Conservation (phyloP, 37 sponge, comb jelly and placozoan genomes). For the Spongilla lacustris region DNA sequence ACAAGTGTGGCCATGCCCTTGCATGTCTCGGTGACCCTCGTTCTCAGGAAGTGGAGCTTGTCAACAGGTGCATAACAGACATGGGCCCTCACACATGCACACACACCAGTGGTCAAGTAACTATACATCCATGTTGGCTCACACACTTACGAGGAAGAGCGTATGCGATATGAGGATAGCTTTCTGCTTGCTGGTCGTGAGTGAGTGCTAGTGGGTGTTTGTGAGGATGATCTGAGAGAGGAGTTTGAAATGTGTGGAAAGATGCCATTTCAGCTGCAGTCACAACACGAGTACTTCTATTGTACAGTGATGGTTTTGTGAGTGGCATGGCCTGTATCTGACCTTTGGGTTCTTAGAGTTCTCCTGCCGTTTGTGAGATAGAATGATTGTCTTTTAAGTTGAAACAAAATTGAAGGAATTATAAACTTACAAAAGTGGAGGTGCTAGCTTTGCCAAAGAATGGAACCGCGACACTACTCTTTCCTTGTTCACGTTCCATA, state of each 20-base stretch:
- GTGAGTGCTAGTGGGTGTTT: neutral
- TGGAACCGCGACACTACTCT: constrained; percentile 66
- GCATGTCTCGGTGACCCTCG: constrained; percentile 34
- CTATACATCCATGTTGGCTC: too few species aligned
- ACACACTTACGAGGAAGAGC: constrained; percentile 41
- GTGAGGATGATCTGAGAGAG: neutral
- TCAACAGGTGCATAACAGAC: constrained; percentile 80
- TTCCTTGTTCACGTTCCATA: constrained; percentile 94
- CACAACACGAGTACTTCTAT: too few species aligned
- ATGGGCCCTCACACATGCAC: constrained; percentile 6
- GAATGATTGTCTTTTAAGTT: neutral
- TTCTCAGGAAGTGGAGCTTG: constrained; percentile 77
- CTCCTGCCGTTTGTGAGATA: neutral
- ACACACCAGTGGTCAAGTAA: neutral
- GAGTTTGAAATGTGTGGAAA: neutral
- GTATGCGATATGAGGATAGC: constrained; percentile 41
- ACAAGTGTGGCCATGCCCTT: constrained; percentile 62
- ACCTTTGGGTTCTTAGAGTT: neutral
- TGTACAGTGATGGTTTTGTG: neutral
- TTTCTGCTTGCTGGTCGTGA: constrained; percentile 72
- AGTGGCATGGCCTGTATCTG: neutral
- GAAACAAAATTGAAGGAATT: neutral
- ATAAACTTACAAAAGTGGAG: constrained; percentile 19
- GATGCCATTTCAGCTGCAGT: too few species aligned
- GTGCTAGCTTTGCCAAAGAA: constrained; percentile 20